A percentile compares a stretch with the other conserved stretches of the same genome.
These are phyloP conservation scores for Adelges cooleyi DNA, from an alignment of 1,140 invertebrate species.

Conservation along the genomic window DNA sequence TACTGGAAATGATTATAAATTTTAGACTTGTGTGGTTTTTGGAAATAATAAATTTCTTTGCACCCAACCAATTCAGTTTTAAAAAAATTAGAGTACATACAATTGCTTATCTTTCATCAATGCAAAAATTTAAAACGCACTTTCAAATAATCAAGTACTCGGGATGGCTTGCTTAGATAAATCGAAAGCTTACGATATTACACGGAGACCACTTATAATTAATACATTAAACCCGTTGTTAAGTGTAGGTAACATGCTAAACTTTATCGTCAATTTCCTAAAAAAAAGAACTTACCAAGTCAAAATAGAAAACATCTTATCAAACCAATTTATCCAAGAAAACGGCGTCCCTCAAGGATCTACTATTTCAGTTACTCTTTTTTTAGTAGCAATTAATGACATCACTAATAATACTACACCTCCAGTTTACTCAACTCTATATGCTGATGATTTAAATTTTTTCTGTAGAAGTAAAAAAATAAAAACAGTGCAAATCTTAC, in stretches of 20 bases:
- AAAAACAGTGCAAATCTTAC: not conserved
- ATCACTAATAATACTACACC: not conserved
- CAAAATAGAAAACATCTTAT: not conserved
- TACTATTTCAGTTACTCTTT: not conserved
- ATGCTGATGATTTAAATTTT: not conserved
- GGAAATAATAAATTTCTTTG: not conserved
- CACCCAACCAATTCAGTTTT: not conserved
- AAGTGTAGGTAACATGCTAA: not conserved
- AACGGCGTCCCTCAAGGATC: not conserved
- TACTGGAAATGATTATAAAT: no score
- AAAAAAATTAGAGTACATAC: not conserved
- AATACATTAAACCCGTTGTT: not conserved
- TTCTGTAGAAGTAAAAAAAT: not conserved
- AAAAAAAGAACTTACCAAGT: not conserved
- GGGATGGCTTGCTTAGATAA: not conserved
- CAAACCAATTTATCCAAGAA: not conserved
- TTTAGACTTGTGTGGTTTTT: no score
- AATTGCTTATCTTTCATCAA: not conserved
- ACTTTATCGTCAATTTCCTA: not conserved
- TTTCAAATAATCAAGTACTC: not conserved
- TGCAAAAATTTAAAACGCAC: not conserved
- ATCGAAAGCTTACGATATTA: not conserved
- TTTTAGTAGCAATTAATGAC: not conserved
- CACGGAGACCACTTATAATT: not conserved
- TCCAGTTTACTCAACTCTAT: not conserved